Evolutionary conservation across 2,797 vertebrate genomes (phyloP).

Genomic region (Rhadinocentrus ornatus): DNA sequence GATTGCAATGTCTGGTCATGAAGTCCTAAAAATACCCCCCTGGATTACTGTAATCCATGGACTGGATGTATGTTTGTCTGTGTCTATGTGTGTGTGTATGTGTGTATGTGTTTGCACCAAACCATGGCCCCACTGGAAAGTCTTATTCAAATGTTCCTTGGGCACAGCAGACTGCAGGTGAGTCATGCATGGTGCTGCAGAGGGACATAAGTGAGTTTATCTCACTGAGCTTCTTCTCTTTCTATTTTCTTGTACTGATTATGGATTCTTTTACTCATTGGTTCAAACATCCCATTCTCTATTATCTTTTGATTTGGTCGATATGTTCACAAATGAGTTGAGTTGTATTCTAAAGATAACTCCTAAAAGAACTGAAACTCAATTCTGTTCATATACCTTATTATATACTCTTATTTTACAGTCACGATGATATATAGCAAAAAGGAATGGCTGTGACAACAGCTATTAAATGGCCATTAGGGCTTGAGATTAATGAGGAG

Average conservation of each 20-base stretch:
- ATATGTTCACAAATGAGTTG: background rate
- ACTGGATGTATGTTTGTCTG: conserved; percentile 19
- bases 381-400: conserved; percentile 1
- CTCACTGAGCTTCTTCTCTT: background rate
- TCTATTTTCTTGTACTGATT: background rate
- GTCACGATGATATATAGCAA: conserved; percentile 1
- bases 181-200: background rate
- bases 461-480: conserved; percentile 44
- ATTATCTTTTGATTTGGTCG: background rate
- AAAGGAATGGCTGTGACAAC: conserved; percentile 14
- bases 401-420: conserved; percentile 31
- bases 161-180: background rate
- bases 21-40: conserved; percentile 70
- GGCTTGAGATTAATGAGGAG: conserved; percentile 42
- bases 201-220: background rate
- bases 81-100: conserved; percentile 21
- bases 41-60: conserved; percentile 78
- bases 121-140: background rate
- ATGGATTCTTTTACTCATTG: background rate
- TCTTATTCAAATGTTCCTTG: conserved; percentile 21
- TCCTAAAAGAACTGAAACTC: background rate
- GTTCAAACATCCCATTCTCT: background rate
- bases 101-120: conserved; percentile 20
- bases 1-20: conserved; percentile 54
- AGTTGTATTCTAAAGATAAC: background rate